phyloP scores from a whole-genome alignment of 1,140 invertebrate species.

The Meloidogyne chitwoodi region DNA sequence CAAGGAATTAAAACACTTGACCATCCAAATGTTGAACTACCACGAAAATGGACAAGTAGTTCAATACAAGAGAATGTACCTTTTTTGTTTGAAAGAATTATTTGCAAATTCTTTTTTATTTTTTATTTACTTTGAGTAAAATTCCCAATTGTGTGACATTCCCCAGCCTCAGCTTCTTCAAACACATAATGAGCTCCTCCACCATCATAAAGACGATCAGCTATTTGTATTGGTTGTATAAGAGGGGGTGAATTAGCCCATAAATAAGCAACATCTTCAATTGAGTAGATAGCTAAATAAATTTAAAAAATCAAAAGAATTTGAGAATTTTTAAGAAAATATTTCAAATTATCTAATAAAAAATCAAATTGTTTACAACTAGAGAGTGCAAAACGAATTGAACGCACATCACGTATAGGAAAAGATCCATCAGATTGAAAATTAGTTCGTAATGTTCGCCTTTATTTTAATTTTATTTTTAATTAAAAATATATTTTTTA shows the following conservation, averaged over 20 bases:
- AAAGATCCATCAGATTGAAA: slow-evolving; percentile 4
- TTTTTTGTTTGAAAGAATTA: neutral
- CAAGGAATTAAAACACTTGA: slow-evolving; percentile 43
- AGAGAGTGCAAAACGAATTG: slow-evolving; percentile 4
- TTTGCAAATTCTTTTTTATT: neutral
- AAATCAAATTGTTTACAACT: neutral
- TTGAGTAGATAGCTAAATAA: slow-evolving; percentile 45
- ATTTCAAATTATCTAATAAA: neutral
- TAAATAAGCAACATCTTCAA: slow-evolving; percentile 57
- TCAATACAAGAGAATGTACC: slow-evolving; percentile 22
- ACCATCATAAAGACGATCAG: slow-evolving; percentile 34
- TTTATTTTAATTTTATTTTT: slow-evolving; percentile 3
- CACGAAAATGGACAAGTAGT: slow-evolving; percentile 7
- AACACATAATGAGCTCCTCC: slow-evolving; percentile 20
- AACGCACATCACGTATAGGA: slow-evolving; percentile 1
- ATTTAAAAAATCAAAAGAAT: neutral
- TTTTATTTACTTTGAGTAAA: slow-evolving; percentile 3
- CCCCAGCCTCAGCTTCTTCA: slow-evolving; percentile 19
- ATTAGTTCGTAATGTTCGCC: slow-evolving; percentile 6
- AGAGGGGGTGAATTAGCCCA: slow-evolving; percentile 57
- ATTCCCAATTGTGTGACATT: slow-evolving; percentile 13
- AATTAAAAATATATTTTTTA: slow-evolving; percentile 4
- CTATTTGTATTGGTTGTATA: slow-evolving; percentile 54
- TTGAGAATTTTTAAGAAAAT: too few relatives aligned
- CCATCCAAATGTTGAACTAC: slow-evolving; percentile 10